Percentiles rank a stretch among this genome's conserved stretches.
These are phyloP conservation scores for Saturnia japonica DNA, from an alignment of 2,888 invertebrate species.

Conservation along the genomic window DNA sequence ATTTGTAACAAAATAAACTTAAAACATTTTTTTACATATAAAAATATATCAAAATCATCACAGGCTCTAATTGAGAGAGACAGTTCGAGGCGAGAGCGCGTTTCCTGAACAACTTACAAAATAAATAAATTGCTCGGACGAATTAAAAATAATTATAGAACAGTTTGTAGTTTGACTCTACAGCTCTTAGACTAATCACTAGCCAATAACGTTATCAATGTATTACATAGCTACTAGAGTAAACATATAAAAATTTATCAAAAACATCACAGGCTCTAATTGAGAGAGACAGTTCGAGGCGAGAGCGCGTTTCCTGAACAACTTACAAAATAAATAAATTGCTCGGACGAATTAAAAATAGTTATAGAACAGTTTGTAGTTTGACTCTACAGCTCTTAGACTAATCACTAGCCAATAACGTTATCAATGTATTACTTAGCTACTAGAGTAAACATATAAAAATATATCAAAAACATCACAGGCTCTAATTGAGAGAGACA, in stretches of 20 bases:
- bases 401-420: background rate
- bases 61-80: background rate
- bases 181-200: background rate
- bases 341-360: background rate
- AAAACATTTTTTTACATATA: background rate
- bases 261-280: background rate
- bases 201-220: background rate
- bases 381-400: background rate
- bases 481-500: background rate
- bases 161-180: background rate
- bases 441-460: background rate
- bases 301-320: conserved; percentile 2
- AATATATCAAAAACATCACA: conserved; percentile 4
- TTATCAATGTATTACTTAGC: background rate
- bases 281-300: background rate
- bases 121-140: background rate
- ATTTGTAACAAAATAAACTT: background rate
- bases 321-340: background rate
- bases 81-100: conserved; percentile 4
- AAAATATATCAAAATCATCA: conserved; percentile 1
- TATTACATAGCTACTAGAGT: too few relatives aligned
- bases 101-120: background rate
- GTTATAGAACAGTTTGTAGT: background rate
- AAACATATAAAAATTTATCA: background rate
- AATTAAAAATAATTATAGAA: background rate